These are phyloP conservation scores for Rhyacichthys aspro DNA, from an alignment of 2,797 vertebrate genomes.

Conservation along the genomic window DNA sequence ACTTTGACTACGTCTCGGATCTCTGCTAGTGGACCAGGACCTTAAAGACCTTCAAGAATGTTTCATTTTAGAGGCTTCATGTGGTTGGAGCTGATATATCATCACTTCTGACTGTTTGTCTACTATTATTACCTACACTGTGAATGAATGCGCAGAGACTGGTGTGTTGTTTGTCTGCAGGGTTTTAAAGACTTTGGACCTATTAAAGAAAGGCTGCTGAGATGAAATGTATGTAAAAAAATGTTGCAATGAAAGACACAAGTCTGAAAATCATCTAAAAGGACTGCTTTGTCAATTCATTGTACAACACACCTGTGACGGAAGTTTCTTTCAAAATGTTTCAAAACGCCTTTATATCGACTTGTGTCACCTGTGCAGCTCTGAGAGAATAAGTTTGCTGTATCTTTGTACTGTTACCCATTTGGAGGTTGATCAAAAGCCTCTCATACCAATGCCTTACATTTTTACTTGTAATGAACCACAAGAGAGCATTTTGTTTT, in stretches of 20 bases:
- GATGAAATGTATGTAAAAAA: slow-evolving; percentile 19
- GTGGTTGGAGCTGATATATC: neutral
- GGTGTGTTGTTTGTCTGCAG: slow-evolving; percentile 32
- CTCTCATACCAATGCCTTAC: slow-evolving; percentile 72
- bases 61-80: slow-evolving; percentile 27
- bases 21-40: slow-evolving; percentile 72
- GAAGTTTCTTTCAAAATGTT: slow-evolving; percentile 33
- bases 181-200: slow-evolving; percentile 33
- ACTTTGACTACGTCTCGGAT: slow-evolving; percentile 89
- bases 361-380: slow-evolving; percentile 40
- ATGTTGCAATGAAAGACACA: slow-evolving; percentile 23
- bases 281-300: slow-evolving; percentile 12
- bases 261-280: neutral
- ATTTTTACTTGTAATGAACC: slow-evolving; percentile 63
- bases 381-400: slow-evolving; percentile 39
- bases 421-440: slow-evolving; percentile 34
- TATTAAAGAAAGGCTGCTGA: slow-evolving; percentile 4
- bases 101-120: slow-evolving; percentile 22
- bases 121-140: slow-evolving; percentile 58
- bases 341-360: slow-evolving; percentile 34
- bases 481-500: slow-evolving; percentile 45
- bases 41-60: slow-evolving; percentile 29
- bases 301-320: slow-evolving; percentile 41
- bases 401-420: slow-evolving; percentile 36
- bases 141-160: slow-evolving; percentile 65